Percentiles rank a stretch among this genome's conserved stretches.
Conservation (phyloP, 2,888 invertebrate species). For the Drosophila bunnanda region DNA sequence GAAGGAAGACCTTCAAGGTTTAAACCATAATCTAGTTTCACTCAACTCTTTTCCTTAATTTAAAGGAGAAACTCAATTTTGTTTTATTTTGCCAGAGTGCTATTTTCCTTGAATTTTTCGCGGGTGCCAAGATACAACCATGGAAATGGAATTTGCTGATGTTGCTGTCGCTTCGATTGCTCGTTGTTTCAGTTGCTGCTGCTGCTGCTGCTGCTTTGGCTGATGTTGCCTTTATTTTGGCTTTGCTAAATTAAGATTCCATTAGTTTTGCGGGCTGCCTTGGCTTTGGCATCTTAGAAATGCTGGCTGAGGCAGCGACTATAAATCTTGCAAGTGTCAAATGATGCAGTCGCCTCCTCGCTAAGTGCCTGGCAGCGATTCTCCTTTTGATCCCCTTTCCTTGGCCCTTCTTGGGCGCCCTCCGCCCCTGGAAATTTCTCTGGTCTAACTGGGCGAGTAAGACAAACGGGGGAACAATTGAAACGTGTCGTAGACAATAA, state of each 20-base stretch:
- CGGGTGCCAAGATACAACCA: constrained; percentile 72
- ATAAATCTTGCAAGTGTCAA: constrained; percentile 85
- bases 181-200: constrained; percentile 22
- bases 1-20: not conserved
- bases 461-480: constrained; percentile 73
- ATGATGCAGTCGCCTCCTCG: constrained; percentile 66
- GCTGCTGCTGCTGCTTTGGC: constrained; percentile 21
- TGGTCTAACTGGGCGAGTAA: constrained; percentile 60
- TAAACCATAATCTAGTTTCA: not conserved
- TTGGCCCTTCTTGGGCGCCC: not conserved
- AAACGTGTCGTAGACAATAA: constrained; percentile 82
- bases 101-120: constrained; percentile 58
- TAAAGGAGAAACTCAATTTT: constrained; percentile 10
- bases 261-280: constrained; percentile 77
- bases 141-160: constrained; percentile 73
- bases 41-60: too few species aligned
- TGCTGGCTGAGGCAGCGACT: constrained; percentile 78
- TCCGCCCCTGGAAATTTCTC: constrained; percentile 47
- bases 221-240: constrained; percentile 74
- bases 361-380: constrained; percentile 75
- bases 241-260: constrained; percentile 84
- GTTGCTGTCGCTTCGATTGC: constrained; percentile 36
- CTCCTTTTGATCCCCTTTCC: constrained; percentile 36
- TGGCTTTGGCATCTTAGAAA: constrained; percentile 81
- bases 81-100: constrained; percentile 10